Evolutionary conservation across 2,113 vertebrate genomes (phyloP), one percentile per base, ranked within the genome.

Genomic region (Macrotus californicus): DNA sequence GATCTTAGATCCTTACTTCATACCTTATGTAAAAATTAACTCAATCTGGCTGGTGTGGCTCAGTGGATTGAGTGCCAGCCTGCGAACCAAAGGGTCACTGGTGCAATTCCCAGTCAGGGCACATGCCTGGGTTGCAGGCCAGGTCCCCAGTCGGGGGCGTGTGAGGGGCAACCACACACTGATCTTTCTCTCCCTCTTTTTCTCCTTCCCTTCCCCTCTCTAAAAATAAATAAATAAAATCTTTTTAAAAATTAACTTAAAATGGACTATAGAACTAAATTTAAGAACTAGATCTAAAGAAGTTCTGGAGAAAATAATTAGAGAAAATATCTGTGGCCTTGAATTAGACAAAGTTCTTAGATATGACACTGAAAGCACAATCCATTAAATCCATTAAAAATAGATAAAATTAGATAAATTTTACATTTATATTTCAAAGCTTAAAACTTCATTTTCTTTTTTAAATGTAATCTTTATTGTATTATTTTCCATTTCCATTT

Each of bases 271-370:
- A 77, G 26, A 73, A 93, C 52, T 93, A 77, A 70, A 79, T 56
- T 82, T 90, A 83, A 94, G 22, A 59, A 12, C 39, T 67, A 72
- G 21, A 87, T 81, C 26, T 89, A 95, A 86, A 94, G 34, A 77
- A 66, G 34, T 92, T 82, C 59, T 66, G 7, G 61, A 50, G 56
- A 52, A 94, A 77, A 66, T 36, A 93, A 72, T 69, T 83, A 26
- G 21, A 84, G 29, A 64, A 94, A 84, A 31, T 87, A 69, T 94
- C 56, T 73, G 48, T 67, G 46, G 10, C 22, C 6, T 87, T 59
- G 19, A 19, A 76, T 93, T 72, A 87, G 29, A 46, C 52, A 87
- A 76, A 86, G 3, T 73, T 83, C 19, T 83, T 67, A 82, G 10
- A 36, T 67, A 73, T 29, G 69, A 59, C 9, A 52, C 14, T 31